Percentiles rank a stretch among this genome's conserved stretches.
Evolutionary conservation across 2,797 vertebrate species (phyloP).

Genomic region (Gouania willdenowi): DNA sequence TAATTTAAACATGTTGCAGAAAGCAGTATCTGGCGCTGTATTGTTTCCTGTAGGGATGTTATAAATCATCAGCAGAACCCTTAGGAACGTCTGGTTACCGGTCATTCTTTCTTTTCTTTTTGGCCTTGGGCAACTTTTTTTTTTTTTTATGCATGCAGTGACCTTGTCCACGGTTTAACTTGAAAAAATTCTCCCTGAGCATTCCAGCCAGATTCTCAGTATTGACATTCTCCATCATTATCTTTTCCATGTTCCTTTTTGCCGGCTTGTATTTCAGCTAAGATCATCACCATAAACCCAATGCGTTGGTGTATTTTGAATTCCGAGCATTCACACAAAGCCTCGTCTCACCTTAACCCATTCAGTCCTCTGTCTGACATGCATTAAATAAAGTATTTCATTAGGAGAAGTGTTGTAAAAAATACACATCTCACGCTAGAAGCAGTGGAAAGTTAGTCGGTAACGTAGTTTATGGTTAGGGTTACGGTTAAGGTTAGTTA

Average conservation of each 20-base stretch:
- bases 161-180: constrained; percentile 21
- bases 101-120: too few species aligned
- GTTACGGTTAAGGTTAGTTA: too few species aligned
- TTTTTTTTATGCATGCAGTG: constrained; percentile 18
- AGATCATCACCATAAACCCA: background rate
- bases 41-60: constrained; percentile 36
- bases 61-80: constrained; percentile 30
- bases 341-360: too few species aligned
- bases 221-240: constrained; percentile 9
- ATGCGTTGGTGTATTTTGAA: too few species aligned
- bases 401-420: too few species aligned
- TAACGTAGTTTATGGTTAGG: too few species aligned
- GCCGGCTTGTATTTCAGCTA: constrained; percentile 18
- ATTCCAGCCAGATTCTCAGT: constrained; percentile 18
- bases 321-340: too few species aligned
- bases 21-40: constrained; percentile 21
- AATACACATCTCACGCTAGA: too few species aligned
- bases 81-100: constrained; percentile 20
- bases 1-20: constrained; percentile 18
- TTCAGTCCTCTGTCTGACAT: too few species aligned
- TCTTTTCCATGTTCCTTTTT: constrained; percentile 6
- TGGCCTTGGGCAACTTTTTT: constrained; percentile 17
- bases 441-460: too few species aligned
- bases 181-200: constrained; percentile 14
- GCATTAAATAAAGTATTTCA: too few species aligned